Base-by-base conservation (phyloP, 1,140 invertebrate genomes). In the Drosophila athabasca region DNA sequence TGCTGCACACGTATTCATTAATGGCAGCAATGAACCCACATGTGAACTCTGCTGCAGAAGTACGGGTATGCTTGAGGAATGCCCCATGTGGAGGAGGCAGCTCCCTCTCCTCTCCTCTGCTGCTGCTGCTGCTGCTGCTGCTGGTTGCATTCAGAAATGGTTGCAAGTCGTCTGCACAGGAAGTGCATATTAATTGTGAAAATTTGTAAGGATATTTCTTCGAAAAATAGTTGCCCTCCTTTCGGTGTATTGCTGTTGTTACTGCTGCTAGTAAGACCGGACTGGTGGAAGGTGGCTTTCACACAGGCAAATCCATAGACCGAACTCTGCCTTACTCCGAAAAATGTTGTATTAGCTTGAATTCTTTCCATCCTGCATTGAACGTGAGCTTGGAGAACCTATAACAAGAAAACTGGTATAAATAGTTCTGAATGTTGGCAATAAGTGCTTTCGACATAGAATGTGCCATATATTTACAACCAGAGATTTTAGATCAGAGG, bases 1-100 rank as follows among this genome's bases (percentile, higher is more conserved):
- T 87, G 83, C 83, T 85, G 84, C 83, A 87, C 84, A 87, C 83
- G 83, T 89, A 87, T 87, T 87, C 83, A 87, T 87, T 87, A 87
- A 87, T 87, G 76, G 83, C 83, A 87, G 84, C 83, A 87, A 66
- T 83, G 83, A 88, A 83, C 83, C 88, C 82, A 87, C 84, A 87
- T 85, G 70, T 85, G 82, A 81, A 75, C 72, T 44, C 35, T n/a
- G 48, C 39, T 78, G 29, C 26, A 67, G 61, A 19, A 46, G 64
- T 52, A 45, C 46, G 71, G 22, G 64, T 17, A 45, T 61, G 31
- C 71, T 50, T 44, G n/a, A 55, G 71, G 52, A 62, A 77, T 60
- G 43, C 35, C 35, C 35, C 35, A 13, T 3, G 35, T 13, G 35
- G 11, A 39, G 35, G 35, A 39, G 35, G 35, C 9, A 39, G 11